phyloP scores from a whole-genome alignment of 2,888 invertebrate species.

The Trileptium ribeirensis region DNA sequence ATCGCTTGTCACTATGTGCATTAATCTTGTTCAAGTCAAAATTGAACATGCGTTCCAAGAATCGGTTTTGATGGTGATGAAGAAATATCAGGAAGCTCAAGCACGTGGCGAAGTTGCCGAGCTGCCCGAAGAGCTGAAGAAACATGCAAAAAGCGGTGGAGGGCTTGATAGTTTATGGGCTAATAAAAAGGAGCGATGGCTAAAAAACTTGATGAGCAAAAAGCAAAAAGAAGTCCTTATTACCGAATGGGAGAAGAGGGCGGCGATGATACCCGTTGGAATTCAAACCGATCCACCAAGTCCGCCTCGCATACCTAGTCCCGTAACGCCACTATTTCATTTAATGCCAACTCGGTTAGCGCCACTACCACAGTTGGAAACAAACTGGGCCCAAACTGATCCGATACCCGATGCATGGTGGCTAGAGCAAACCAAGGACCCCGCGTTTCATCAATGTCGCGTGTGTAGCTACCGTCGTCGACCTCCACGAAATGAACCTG shows the following conservation, averaged over 20 bases:
- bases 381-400: neutral
- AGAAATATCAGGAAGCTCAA: slow-evolving; percentile 39
- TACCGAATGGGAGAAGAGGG: neutral
- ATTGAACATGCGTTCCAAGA: slow-evolving; percentile 26
- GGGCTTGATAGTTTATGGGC: neutral
- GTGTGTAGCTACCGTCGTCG: neutral
- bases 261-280: neutral
- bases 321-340: neutral
- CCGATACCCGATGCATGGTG: neutral
- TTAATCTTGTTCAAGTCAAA: slow-evolving; percentile 41
- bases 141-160: neutral
- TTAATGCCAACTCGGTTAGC: too few species aligned
- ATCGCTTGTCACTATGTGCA: slow-evolving; percentile 45
- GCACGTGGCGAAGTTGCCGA: neutral
- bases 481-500: neutral
- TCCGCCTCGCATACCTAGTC: neutral
- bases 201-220: neutral
- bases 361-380: too few species aligned
- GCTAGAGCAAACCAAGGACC: neutral
- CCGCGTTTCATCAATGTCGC: neutral
- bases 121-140: neutral
- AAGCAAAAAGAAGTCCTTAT: neutral
- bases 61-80: slow-evolving; percentile 45
- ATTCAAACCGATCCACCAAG: neutral
- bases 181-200: neutral